Percentiles rank a stretch among this genome's conserved stretches.
Conservation (phyloP, 1,140 invertebrate genomes). For the Magallana angulata region DNA sequence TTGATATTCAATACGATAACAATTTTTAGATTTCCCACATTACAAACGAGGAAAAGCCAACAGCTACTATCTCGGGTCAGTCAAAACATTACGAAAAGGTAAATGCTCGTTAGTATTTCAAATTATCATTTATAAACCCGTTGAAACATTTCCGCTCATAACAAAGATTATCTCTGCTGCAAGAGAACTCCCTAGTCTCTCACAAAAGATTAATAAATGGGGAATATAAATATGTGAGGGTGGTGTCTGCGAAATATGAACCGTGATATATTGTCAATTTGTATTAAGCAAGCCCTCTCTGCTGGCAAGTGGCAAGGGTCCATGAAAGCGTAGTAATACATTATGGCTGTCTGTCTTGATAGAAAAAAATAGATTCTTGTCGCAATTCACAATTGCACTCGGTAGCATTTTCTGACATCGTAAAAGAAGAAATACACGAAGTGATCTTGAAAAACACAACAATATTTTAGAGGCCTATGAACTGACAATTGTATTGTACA, state of each 20-base stretch:
- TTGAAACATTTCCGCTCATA: background rate
- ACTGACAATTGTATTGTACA: no score
- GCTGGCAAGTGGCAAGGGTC: background rate
- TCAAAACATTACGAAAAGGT: background rate
- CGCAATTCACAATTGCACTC: no score
- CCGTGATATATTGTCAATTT: conserved; percentile 8
- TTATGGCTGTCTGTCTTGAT: background rate
- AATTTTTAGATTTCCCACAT: no score
- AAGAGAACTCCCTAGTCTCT: background rate
- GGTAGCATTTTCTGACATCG: no score
- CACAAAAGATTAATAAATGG: background rate
- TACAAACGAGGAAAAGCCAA: background rate
- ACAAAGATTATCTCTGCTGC: background rate
- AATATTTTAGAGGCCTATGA: no score
- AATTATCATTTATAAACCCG: background rate
- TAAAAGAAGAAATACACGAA: no score
- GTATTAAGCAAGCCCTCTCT: background rate
- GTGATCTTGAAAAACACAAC: no score
- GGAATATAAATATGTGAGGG: background rate
- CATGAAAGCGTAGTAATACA: background rate
- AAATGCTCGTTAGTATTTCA: background rate
- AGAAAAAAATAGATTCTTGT: no score
- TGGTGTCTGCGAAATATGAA: background rate
- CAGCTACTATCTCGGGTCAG: background rate
- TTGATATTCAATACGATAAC: no score